Evolutionary conservation across 2,113 vertebrate genomes (phyloP), one percentile per base, ranked within the genome.

Genomic region (Tursiops truncatus): DNA sequence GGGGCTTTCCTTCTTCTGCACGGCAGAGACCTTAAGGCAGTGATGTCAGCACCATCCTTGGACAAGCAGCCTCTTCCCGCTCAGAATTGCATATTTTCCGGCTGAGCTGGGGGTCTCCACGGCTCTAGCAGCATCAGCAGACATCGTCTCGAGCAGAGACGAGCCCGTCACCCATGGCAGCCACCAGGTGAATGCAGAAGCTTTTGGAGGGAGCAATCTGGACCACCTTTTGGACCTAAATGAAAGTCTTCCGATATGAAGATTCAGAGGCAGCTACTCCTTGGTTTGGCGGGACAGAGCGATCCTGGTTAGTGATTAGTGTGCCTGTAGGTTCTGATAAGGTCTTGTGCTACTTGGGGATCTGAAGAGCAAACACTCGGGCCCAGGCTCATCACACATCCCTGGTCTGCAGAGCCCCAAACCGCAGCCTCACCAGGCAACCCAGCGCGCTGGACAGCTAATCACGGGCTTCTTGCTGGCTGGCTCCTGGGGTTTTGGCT

Each of bases 1-100:
- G 62, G 63, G 93, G 92, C 96, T 53, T 70, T 70, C 96, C 89
- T 67, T 62, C 20, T 83, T 74, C 97, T 1, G 0, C 95, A 44
- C 0, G 4, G 96, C 92, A 56, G 93, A 70, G 97, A 90, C 96
- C 97, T 97, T 98, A 99, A 99, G 98, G 98, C 98, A 99, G 95
- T 93, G 38, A 97, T 11, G 28, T 97, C 98, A 98, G 98, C 98
- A 98, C 98, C 95, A 53, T 96, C 98, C 93, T 28, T 68, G 97
- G 96, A 94, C 81, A 91, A 93, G 85, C 62, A 74, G 97, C 88
- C 97, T 94, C 94, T 95, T 67, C 21, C 65, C 63, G 47, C n/a
- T 28, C 77, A 96, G 71, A 80, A 53, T 50, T 25, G 96, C 96
- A 96, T 97, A 93, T 91, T 62, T 77, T 84, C 92, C 87, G 82